Evolutionary conservation across 30 jellyfish, hydroid and myxozoan genomes (phyloP), one percentile per base, ranked within the genome.

Genomic region (Aurelia sp.): DNA sequence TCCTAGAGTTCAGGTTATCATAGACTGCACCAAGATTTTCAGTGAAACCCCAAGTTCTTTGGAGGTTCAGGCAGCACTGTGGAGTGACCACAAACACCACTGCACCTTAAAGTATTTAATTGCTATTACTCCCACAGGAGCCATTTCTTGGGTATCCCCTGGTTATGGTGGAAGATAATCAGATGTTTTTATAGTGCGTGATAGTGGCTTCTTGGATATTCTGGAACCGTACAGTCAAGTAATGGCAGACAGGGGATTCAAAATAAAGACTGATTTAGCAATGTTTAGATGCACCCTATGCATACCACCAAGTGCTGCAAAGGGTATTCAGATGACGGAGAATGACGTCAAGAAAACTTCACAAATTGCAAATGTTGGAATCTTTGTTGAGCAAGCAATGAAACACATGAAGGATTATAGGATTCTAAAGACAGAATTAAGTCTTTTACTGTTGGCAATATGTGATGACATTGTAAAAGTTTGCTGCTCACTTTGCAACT

Each of bases 81-180:
- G 93, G 92, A 88, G 96, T 71, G 90, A 82, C 53, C 82, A 89
- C 86, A 89, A 89, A 82, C 97, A 89, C 73, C 97, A 89, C 50
- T 21, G 61, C 59, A 81, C 97, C 27, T 0, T 80, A 33, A 89
- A 89, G 75, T 52, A 82, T 55, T 51, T 89, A 16, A 73, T 89
- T 18, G 21, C 67, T 23, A 73, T 89, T 7, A 73, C 95, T 7
- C 96, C 96, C 3, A 89, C 82, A 72, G 97, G 97, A 4, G 96
- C 97, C 11, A 62, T 84, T 30, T 73, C 96, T 13, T 90, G 94
- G 94, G 53, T 82, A 13, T 90, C 97, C 16, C 87, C 92, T 84
- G 63, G 30, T 12, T 90, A 90, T 84, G 96, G 96, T 11, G 97
- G 97, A 60, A 58, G 95, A 13, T 53, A 81, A 1, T 60, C 90